Percentiles rank a stretch among this genome's conserved stretches.
phyloP scores from a whole-genome alignment of 2,113 vertebrate genomes.

The Abramis brama region DNA sequence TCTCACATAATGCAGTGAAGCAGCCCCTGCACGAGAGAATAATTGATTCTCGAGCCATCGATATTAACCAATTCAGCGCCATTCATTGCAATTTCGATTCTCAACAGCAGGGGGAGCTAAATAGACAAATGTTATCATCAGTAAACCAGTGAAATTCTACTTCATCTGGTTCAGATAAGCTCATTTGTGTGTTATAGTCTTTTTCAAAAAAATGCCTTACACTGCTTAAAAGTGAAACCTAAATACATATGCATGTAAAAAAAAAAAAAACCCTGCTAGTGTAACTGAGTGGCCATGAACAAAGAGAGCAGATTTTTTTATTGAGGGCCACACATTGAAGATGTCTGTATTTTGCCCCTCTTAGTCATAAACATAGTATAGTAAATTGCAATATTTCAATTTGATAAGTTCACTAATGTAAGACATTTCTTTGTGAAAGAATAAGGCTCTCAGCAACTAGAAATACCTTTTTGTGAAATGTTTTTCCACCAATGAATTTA shows the following conservation, averaged over 20 bases:
- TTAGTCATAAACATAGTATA: not conserved
- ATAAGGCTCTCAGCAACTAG: not conserved
- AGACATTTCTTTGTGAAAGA: not conserved
- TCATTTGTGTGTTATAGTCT: not conserved
- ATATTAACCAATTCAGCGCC: too few species aligned
- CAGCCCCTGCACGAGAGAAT: too few species aligned
- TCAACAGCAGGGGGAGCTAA: not conserved
- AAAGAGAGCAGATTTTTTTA: too few species aligned
- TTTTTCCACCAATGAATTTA: not conserved
- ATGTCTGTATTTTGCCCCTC: not conserved
- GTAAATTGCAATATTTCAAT: not conserved
- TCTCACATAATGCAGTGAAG: too few species aligned
- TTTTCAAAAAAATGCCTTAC: not conserved
- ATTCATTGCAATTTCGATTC: not conserved
- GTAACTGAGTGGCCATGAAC: too few species aligned
- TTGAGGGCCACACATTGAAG: not conserved
- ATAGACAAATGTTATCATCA: not conserved
- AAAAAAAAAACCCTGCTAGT: too few species aligned
- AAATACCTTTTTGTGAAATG: too few species aligned
- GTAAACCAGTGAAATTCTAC: not conserved
- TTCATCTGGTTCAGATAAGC: not conserved
- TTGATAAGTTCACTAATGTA: not conserved
- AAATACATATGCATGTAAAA: too few species aligned
- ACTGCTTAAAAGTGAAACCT: too few species aligned
- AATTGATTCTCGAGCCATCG: too few species aligned